Percentiles rank a stretch among this genome's conserved stretches.
Conservation (phyloP, 2,888 invertebrate genomes). For the Podotricha telesiphe region DNA sequence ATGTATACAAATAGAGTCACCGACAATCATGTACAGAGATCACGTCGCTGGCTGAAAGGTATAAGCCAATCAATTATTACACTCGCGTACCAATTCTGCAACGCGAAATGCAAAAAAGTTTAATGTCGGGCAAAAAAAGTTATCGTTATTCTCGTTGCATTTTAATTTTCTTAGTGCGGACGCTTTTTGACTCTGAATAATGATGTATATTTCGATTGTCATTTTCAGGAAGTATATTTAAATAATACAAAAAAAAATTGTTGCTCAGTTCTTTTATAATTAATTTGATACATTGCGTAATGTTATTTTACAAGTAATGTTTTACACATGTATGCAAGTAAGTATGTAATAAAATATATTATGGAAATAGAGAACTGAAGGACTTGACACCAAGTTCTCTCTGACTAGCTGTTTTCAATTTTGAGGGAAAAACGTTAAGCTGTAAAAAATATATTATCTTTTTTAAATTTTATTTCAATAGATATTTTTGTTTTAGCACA, state of each 20-base stretch:
- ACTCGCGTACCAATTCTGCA: constrained; percentile 66
- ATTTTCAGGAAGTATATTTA: background rate
- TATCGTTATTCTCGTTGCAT: constrained; percentile 15
- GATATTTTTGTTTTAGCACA: too few relatives aligned
- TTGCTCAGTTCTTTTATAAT: too few relatives aligned
- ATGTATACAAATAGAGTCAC: constrained; percentile 56
- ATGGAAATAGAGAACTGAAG: too few relatives aligned
- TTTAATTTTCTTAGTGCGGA: constrained; percentile 12
- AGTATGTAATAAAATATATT: too few relatives aligned
- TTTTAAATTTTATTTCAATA: too few relatives aligned
- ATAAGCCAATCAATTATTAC: constrained; percentile 81
- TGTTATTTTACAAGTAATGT: too few relatives aligned
- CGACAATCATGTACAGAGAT: constrained; percentile 73
- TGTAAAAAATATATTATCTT: too few relatives aligned
- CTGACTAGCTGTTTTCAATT: too few relatives aligned
- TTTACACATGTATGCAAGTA: too few relatives aligned
- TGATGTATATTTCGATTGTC: background rate
- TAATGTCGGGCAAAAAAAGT: constrained; percentile 50
- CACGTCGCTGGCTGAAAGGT: constrained; percentile 72
- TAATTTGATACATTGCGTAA: too few relatives aligned
- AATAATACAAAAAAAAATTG: background rate
- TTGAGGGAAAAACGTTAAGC: too few relatives aligned
- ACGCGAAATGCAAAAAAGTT: constrained; percentile 64
- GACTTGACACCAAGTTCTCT: too few relatives aligned
- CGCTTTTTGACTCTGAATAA: background rate